phyloP scores from a whole-genome alignment of 2,113 vertebrate genomes.

The Oostethus manadensis region DNA sequence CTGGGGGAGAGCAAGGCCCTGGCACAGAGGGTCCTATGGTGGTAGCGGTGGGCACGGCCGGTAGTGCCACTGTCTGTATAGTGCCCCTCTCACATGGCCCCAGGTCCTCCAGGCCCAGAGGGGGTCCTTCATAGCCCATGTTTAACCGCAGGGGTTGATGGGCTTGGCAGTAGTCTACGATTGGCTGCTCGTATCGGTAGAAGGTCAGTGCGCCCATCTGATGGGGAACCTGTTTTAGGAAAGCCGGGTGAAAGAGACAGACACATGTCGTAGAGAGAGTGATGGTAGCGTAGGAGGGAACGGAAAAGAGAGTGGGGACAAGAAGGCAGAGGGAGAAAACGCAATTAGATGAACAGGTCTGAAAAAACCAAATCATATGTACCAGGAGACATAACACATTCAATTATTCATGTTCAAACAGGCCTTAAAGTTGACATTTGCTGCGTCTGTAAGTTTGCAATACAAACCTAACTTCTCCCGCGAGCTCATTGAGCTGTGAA shows the following conservation, averaged over 20 bases:
- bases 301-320: background rate
- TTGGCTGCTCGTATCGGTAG: conserved; percentile 77
- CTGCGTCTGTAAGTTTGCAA: background rate
- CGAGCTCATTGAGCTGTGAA: background rate
- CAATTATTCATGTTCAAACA: background rate
- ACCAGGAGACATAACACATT: background rate
- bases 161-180: conserved; percentile 79
- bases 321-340: background rate
- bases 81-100: conserved; percentile 66
- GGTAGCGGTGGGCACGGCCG: conserved; percentile 63
- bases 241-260: conserved; percentile 8
- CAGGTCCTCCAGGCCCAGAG: conserved; percentile 69
- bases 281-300: too few relatives aligned
- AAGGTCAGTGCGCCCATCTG: conserved; percentile 78
- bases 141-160: conserved; percentile 76
- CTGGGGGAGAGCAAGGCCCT: conserved; percentile 61
- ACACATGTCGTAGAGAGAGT: background rate
- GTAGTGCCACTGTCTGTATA: conserved; percentile 73
- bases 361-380: background rate
- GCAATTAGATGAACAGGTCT: conserved; percentile 6
- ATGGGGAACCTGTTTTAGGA: conserved; percentile 68
- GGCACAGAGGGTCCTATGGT: conserved; percentile 47
- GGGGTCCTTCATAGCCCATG: conserved; percentile 74
- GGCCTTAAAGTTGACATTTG: background rate
- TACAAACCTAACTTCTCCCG: background rate